These are phyloP conservation scores for Tholera decimalis DNA, from an alignment of 2,888 invertebrate genomes.

Conservation along the genomic window DNA sequence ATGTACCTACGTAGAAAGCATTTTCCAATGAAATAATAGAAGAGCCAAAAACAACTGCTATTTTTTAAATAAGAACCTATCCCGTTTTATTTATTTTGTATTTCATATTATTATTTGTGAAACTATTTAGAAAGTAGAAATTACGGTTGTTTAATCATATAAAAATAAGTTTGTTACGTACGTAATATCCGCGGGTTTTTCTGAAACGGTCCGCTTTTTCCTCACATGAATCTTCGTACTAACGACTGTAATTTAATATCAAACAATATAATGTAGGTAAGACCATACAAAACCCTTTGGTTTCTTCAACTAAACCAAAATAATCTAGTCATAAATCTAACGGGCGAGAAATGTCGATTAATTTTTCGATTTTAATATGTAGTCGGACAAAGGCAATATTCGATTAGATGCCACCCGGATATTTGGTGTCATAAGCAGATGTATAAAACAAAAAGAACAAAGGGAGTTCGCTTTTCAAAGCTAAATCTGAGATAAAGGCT, in stretches of 20 bases:
- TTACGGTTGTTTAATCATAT: too few relatives aligned
- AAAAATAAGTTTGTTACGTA: slow-evolving; percentile 66
- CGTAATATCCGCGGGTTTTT: slow-evolving; percentile 75
- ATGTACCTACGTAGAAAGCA: too few relatives aligned
- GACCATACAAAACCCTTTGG: not conserved
- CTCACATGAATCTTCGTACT: slow-evolving; percentile 78
- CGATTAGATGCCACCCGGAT: slow-evolving; percentile 15
- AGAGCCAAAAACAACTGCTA: too few relatives aligned
- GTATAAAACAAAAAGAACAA: not conserved
- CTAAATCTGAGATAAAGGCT: too few relatives aligned
- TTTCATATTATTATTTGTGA: too few relatives aligned
- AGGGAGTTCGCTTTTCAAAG: not conserved
- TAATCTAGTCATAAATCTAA: not conserved
- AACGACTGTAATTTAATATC: slow-evolving; percentile 71
- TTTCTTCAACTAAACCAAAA: not conserved
- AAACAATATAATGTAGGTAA: not conserved
- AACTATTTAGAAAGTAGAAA: too few relatives aligned
- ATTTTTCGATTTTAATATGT: not conserved
- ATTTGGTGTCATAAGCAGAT: slow-evolving; percentile 24
- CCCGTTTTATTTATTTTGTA: too few relatives aligned
- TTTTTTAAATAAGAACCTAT: too few relatives aligned
- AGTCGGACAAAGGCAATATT: slow-evolving; percentile 2
- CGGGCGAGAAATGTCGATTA: not conserved
- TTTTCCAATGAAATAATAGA: too few relatives aligned
- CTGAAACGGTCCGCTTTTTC: slow-evolving; percentile 80